Evolutionary conservation across 1,140 invertebrate species (phyloP), one percentile per base, ranked within the genome.

Genomic region (Drosophila simulans): DNA sequence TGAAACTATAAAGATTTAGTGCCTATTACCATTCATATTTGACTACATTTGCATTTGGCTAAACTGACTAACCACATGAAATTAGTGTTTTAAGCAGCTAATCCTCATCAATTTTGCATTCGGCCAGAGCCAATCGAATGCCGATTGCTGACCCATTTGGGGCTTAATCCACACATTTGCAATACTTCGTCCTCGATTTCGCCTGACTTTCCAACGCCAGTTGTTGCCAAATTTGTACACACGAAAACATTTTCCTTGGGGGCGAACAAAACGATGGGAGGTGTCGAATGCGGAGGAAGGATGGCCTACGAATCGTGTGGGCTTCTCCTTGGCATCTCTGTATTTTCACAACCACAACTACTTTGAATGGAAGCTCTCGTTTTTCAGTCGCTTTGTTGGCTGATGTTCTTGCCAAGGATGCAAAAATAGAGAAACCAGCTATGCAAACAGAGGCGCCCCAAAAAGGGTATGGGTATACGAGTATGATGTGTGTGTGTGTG

Each of bases 91-190:
- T 34, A 13, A 54, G 37, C 39, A 8, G 13, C 25, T n/a, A 54
- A 5, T 39, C 13, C 11, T 12, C 63, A 69, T 70, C 64, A 70
- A 70, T 69, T 70, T 48, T 34, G 35, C 52, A 70, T 70, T 70
- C 49, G 51, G 65, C 34, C 35, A 49, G 37, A 13, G 20, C 27
- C 65, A 70, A 71, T 70, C 20, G 43, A 35, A 49, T 57, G 35
- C 27, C 64, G 43, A 71, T 70, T 71, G 51, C 43, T 49, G 65
- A 70, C 68, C 68, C 68, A 71, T 71, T 71, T 71, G 65, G 65
- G 65, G 65, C 68, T 11, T 70, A 71, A 70, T 57, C 52, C 65
- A 70, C 65, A 70, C 65, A 71, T 57, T 71, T 71, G 65, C 68
- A 70, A 70, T 71, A 70, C 46, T 57, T 20, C 25, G 27, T 20